Evolutionary conservation across 2,113 vertebrate genomes (phyloP).

Genomic region (Oenanthe melanoleuca): DNA sequence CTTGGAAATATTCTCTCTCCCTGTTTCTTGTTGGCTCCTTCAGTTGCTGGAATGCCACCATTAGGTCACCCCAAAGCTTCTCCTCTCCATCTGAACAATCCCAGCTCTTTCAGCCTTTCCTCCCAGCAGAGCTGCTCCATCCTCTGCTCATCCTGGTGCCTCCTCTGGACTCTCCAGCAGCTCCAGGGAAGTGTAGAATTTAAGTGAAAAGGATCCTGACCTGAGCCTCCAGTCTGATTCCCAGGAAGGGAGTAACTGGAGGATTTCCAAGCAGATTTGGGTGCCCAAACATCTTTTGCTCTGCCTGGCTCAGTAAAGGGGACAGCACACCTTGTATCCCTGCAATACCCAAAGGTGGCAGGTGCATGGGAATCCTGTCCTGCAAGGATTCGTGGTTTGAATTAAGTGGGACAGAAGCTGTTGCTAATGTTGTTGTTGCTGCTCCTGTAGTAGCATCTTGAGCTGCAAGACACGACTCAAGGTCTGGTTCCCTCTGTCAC

Average conservation of each 20-base stretch:
- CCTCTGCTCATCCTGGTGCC: not conserved
- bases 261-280: not conserved
- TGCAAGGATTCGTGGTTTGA: not conserved
- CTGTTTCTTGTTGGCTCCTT: not conserved
- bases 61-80: fast-evolving
- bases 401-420: fast-evolving
- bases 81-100: not conserved
- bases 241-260: not conserved
- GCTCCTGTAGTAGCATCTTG: not conserved
- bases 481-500: not conserved
- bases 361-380: not conserved
- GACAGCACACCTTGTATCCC: too few species aligned
- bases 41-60: fast-evolving
- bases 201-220: not conserved
- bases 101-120: not conserved
- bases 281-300: not conserved
- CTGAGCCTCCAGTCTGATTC: not conserved
- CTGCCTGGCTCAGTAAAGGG: not conserved
- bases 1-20: not conserved
- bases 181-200: not conserved
- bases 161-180: not conserved
- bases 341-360: not conserved
- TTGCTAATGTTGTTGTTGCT: not conserved
- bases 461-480: not conserved
- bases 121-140: not conserved